Conservation (phyloP, 2,888 invertebrate genomes). For the Schizotus pectinicornis region DNA sequence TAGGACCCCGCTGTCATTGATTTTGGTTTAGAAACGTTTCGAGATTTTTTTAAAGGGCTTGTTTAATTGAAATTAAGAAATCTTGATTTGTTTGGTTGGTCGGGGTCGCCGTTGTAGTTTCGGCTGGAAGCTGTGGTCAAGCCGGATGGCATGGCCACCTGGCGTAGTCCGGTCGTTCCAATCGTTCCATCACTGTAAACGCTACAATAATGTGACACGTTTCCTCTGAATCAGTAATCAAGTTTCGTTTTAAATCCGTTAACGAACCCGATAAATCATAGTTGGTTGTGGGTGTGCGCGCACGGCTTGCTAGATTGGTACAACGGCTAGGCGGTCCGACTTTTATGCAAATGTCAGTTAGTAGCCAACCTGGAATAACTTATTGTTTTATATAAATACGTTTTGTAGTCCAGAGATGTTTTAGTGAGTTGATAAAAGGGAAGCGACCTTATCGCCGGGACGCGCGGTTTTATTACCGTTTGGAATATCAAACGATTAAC, state of each 20-base stretch:
- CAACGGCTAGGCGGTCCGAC: constrained; percentile 35
- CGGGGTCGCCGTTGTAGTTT: too few relatives aligned
- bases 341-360: constrained; percentile 33
- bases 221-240: constrained; percentile 19
- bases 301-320: constrained; percentile 33
- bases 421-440: too few relatives aligned
- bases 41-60: too few relatives aligned
- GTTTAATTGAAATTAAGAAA: too few relatives aligned
- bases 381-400: too few relatives aligned
- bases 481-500: constrained; percentile 25
- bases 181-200: constrained; percentile 11
- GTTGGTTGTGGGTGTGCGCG: constrained; percentile 34
- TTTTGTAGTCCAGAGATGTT: too few relatives aligned
- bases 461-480: constrained; percentile 13
- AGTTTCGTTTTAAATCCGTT: constrained; percentile 35
- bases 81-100: too few relatives aligned
- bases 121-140: constrained; percentile 5
- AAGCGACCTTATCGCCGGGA: constrained; percentile 4
- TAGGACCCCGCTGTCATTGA: too few relatives aligned
- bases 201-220: constrained; percentile 12
- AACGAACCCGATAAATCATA: constrained; percentile 44
- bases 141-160: constrained; percentile 16
- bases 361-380: constrained; percentile 2
- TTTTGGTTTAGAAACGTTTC: too few relatives aligned
- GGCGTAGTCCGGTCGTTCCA: constrained; percentile 6